These are phyloP conservation scores for Cerastoderma edule DNA, from an alignment of 2,888 invertebrate species.

Conservation along the genomic window DNA sequence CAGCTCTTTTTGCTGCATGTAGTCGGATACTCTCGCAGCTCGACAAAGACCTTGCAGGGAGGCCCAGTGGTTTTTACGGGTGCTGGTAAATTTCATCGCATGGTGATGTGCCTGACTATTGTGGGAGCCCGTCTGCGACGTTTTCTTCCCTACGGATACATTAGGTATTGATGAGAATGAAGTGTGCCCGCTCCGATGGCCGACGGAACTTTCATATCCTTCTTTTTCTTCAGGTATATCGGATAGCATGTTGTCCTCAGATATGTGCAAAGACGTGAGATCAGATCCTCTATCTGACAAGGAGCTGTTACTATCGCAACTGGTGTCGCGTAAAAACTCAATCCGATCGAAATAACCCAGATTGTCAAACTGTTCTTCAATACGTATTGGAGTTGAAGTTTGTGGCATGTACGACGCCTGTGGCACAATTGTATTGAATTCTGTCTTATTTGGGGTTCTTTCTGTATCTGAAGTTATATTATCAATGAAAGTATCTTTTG, in stretches of 20 bases:
- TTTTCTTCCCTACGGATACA: conserved; percentile 24
- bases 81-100: conserved; percentile 36
- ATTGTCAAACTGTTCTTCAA: conserved; percentile 43
- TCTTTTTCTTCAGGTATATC: conserved; percentile 76
- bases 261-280: conserved; percentile 66
- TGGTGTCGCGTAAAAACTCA: conserved; percentile 40
- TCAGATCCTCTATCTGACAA: conserved; percentile 57
- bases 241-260: conserved; percentile 74
- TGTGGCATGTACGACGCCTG: conserved; percentile 16
- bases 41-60: conserved; percentile 60
- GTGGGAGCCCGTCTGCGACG: conserved; percentile 19
- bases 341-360: conserved; percentile 44
- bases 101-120: conserved; percentile 30
- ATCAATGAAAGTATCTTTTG: conserved; percentile 5
- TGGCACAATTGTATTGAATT: background rate
- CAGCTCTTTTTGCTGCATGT: conserved; percentile 45
- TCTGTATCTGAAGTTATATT: background rate
- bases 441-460: conserved; percentile 3
- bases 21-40: conserved; percentile 45
- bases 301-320: conserved; percentile 56
- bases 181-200: conserved; percentile 47
- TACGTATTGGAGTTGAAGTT: conserved; percentile 31
- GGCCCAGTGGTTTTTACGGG: conserved; percentile 56
- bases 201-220: conserved; percentile 66
- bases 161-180: conserved; percentile 49